phyloP scores from a whole-genome alignment of 37 sponge, comb jelly and placozoan species.

The Sycon ciliatum region DNA sequence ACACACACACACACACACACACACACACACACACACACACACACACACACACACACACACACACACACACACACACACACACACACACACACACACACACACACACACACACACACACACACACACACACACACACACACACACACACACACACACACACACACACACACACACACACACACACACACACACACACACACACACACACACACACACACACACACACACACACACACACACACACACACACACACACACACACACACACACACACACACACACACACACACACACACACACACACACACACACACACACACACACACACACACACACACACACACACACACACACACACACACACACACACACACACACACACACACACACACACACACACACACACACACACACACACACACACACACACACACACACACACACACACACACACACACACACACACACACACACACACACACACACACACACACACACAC shows the following conservation, averaged over 20 bases:
- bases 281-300: slow-evolving; percentile 12
- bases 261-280: slow-evolving; percentile 17
- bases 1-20: too few relatives aligned
- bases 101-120: too few relatives aligned
- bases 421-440: slow-evolving; percentile 24
- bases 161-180: too few relatives aligned
- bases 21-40: too few relatives aligned
- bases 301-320: slow-evolving; percentile 5
- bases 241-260: slow-evolving; percentile 12
- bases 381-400: slow-evolving; percentile 23
- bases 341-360: slow-evolving; percentile 6
- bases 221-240: slow-evolving; percentile 11
- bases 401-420: slow-evolving; percentile 24
- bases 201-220: background rate
- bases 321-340: background rate
- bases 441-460: slow-evolving; percentile 24
- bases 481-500: slow-evolving; percentile 20
- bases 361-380: slow-evolving; percentile 14
- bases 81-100: too few relatives aligned
- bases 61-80: too few relatives aligned
- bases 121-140: too few relatives aligned
- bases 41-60: too few relatives aligned
- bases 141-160: too few relatives aligned
- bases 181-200: slow-evolving; percentile 16
- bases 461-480: slow-evolving; percentile 24